Percentiles rank a stretch among this genome's conserved stretches.
phyloP scores from a whole-genome alignment of 2,888 invertebrate genomes.

The Cremastobaeus sp. region DNA sequence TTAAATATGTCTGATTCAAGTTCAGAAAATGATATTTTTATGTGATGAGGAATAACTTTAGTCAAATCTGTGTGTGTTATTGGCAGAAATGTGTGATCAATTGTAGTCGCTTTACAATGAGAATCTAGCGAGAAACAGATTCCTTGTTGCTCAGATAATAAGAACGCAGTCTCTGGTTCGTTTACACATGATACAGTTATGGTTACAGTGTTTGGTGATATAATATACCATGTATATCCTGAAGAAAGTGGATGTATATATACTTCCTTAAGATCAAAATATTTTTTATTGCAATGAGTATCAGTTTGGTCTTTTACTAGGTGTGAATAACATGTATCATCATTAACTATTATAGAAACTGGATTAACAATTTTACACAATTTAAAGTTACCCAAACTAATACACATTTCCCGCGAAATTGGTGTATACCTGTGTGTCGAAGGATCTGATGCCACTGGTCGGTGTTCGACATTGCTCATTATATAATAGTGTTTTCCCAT shows the following conservation, averaged over 20 bases:
- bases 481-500: conserved; percentile 7
- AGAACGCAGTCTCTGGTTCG: background rate
- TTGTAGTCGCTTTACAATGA: conserved; percentile 5
- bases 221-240: conserved; percentile 1
- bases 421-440: background rate
- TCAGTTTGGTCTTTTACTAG: conserved; percentile 7
- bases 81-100: conserved; percentile 3
- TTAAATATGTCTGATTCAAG: background rate
- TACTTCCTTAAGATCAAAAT: background rate
- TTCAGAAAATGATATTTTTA: background rate
- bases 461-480: background rate
- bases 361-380: conserved; percentile 1
- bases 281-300: background rate
- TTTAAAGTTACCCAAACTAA: background rate
- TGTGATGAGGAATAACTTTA: too few species aligned
- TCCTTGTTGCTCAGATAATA: background rate
- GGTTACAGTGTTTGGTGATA: conserved; percentile 1
- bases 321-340: conserved; percentile 10
- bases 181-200: background rate
- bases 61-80: too few species aligned
- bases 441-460: background rate
- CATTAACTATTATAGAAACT: background rate
- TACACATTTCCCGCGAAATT: background rate
- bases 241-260: conserved; percentile 1
- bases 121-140: background rate